phyloP scores from a whole-genome alignment of 2,113 vertebrate genomes.

The Pantherophis guttatus region DNA sequence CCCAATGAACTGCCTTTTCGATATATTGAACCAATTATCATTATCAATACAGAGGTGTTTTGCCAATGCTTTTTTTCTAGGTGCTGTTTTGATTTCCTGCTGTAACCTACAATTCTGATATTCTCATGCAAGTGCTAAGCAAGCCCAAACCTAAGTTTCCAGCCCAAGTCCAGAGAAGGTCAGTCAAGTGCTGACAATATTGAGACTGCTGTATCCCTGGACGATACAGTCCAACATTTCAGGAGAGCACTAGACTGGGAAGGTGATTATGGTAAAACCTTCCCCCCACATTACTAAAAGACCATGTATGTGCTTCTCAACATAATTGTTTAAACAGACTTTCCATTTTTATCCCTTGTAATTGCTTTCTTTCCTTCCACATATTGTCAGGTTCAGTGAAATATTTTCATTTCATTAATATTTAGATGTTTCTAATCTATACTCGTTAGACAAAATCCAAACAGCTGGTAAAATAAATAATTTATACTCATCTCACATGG shows the following conservation, averaged over 20 bases:
- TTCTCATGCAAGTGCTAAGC: background rate
- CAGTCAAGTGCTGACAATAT: background rate
- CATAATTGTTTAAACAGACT: background rate
- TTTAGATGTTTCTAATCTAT: conserved; percentile 1
- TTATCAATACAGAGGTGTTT: background rate
- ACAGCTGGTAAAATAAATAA: background rate
- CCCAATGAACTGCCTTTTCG: background rate
- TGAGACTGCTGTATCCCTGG: background rate
- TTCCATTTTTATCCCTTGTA: background rate
- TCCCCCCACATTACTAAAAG: background rate
- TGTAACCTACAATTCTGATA: background rate
- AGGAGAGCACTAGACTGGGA: background rate
- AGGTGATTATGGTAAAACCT: background rate
- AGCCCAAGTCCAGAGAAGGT: background rate
- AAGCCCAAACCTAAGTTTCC: background rate
- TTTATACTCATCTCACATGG: conserved; percentile 4
- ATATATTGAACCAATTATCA: background rate
- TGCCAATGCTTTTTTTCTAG: background rate
- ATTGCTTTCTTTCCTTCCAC: background rate
- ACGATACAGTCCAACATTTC: background rate
- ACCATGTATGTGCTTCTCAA: background rate
- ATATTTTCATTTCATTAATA: conserved; percentile 34
- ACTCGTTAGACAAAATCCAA: conserved; percentile 22
- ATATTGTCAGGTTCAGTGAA: conserved; percentile 1
- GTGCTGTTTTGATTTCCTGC: background rate